Percentiles rank a stretch among this genome's conserved stretches.
phyloP scores from a whole-genome alignment of 1,140 invertebrate species.

The Adelges cooleyi region DNA sequence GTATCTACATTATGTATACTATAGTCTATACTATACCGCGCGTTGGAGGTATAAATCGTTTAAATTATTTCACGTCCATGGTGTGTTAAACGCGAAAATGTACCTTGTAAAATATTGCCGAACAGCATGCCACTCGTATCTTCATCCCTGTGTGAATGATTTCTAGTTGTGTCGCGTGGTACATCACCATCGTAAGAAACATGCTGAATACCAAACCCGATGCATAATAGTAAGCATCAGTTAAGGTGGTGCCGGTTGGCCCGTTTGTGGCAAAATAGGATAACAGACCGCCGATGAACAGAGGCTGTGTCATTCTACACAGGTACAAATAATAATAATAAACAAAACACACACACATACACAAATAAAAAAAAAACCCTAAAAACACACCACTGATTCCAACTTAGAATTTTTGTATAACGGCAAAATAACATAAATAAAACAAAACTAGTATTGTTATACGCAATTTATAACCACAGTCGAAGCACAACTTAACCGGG shows the following conservation, averaged over 20 bases:
- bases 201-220: slow-evolving; percentile 55
- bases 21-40: too few species aligned
- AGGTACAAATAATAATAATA: neutral
- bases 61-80: too few species aligned
- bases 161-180: slow-evolving; percentile 68
- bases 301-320: slow-evolving; percentile 54
- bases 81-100: neutral
- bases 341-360: neutral
- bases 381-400: too few species aligned
- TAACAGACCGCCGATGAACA: slow-evolving; percentile 59
- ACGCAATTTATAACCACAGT: too few species aligned
- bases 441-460: too few species aligned
- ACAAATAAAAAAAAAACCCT: neutral
- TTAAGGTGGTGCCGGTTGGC: slow-evolving; percentile 32
- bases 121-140: slow-evolving; percentile 61
- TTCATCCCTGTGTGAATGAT: slow-evolving; percentile 64
- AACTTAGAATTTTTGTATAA: too few species aligned
- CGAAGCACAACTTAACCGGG: too few species aligned
- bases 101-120: slow-evolving; percentile 73
- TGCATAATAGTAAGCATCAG: slow-evolving; percentile 54
- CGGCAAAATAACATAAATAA: too few species aligned
- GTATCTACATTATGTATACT: too few species aligned
- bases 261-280: slow-evolving; percentile 49
- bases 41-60: too few species aligned
- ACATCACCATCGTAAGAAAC: slow-evolving; percentile 53